Percentiles rank a stretch among this genome's conserved stretches.
Conservation (phyloP, 2,888 invertebrate genomes). For the Ectemnius lituratus region DNA sequence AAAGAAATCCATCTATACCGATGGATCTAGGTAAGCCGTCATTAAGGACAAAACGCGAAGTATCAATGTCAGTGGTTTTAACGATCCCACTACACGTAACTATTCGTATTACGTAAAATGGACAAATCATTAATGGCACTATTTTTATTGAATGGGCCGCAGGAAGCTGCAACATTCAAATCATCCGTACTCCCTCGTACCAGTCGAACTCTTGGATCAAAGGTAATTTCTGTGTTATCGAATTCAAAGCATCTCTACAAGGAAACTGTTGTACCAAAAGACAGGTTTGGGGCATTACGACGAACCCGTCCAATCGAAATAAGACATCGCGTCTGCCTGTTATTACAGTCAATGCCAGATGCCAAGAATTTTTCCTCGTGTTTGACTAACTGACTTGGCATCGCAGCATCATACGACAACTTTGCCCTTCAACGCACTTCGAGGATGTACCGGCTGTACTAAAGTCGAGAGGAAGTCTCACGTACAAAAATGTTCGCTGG, state of each 20-base stretch:
- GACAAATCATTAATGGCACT: conserved; percentile 21
- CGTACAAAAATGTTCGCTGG: neutral
- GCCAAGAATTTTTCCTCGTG: conserved; percentile 11
- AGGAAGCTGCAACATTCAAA: neutral
- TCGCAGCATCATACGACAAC: neutral
- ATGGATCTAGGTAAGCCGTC: neutral
- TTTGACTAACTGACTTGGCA: neutral
- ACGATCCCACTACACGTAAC: conserved; percentile 7
- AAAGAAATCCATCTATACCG: neutral
- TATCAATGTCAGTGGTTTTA: conserved; percentile 7
- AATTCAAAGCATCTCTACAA: no score
- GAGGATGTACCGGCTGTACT: neutral
- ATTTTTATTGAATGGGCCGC: conserved; percentile 5
- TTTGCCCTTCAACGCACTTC: neutral
- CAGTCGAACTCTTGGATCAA: no score
- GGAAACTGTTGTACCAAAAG: no score
- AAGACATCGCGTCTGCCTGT: neutral
- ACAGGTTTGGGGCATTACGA: no score
- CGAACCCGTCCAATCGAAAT: no score
- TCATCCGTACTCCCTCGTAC: no score
- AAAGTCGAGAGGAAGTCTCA: neutral
- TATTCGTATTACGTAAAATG: conserved; percentile 49
- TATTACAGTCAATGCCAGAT: neutral
- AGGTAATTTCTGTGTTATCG: no score
- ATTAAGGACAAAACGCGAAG: neutral